phyloP scores from a whole-genome alignment of 2,888 invertebrate species.

The Papilio gigon region DNA sequence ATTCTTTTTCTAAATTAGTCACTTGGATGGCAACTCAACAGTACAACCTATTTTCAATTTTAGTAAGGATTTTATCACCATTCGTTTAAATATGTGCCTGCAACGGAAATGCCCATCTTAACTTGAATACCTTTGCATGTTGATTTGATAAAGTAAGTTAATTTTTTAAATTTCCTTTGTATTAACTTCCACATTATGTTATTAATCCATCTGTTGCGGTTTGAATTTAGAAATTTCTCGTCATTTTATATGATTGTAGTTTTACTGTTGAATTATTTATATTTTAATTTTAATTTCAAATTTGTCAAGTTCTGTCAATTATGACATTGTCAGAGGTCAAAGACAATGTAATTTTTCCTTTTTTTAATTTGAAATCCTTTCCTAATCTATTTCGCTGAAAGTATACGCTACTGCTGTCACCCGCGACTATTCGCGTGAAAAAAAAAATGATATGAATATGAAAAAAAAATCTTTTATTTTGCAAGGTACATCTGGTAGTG shows the following conservation, averaged over 20 bases:
- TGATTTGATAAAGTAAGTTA: not conserved
- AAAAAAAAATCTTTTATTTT: not conserved
- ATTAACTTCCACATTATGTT: slow-evolving; percentile 1
- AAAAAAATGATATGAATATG: too few species aligned
- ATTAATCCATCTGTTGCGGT: not conserved
- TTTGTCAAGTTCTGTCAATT: slow-evolving; percentile 4
- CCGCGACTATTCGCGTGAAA: too few species aligned
- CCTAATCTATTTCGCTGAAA: not conserved
- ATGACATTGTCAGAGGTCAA: not conserved
- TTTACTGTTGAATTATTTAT: not conserved
- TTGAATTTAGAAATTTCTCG: not conserved
- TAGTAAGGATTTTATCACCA: slow-evolving; percentile 23
- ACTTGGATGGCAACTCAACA: not conserved
- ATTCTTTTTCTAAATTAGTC: too few species aligned
- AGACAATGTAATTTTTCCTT: not conserved
- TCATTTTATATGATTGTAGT: not conserved
- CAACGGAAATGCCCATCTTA: not conserved
- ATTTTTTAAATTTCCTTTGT: slow-evolving; percentile 2
- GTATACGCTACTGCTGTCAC: not conserved
- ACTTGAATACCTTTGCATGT: slow-evolving; percentile 11
- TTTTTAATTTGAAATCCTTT: not conserved
- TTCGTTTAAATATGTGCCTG: slow-evolving; percentile 11
- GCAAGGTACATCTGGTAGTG: slow-evolving; percentile 44
- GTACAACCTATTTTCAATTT: not conserved
- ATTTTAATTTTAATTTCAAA: not conserved